Evolutionary conservation across 1,140 invertebrate genomes (phyloP), one percentile per base, ranked within the genome.

Genomic region (Drosophila aff.): DNA sequence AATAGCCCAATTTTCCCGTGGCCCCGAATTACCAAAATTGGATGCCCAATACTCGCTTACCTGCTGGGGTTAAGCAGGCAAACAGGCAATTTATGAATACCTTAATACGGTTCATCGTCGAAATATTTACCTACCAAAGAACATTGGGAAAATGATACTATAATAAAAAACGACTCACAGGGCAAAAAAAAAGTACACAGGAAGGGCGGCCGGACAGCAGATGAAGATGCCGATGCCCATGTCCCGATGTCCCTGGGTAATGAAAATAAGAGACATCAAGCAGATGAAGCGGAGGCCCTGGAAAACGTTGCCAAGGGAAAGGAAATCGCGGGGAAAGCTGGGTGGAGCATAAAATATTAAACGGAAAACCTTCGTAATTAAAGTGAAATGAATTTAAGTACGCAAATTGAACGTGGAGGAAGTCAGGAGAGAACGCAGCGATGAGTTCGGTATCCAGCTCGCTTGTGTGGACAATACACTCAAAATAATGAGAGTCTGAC

Each of bases 341-440:
- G 64, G 44, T 47, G 41, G 26, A 55, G 59, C 75, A 89, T 89
- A 83, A 90, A 89, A 90, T 89, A 90, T 89, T 90, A 90, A 84
- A 89, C 74, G 78, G 85, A 84, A 89, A 90, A 89, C 84, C 84
- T 89, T 79, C 77, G 84, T 89, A 90, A 89, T 89, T 89, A 89
- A 90, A 89, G 85, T 90, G 85, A 90, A 89, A 89, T 90, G 85
- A 89, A 89, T 89, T 89, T 89, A 89, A 90, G 85, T 84, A 90
- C 84, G 79, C 85, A 89, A 89, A 89, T 89, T 89, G 78, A 90
- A 89, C 84, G 84, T 63, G 40, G 81, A 81, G 79, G 67, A 80
- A 83, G 84, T 76, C 72, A 63, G 46, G 73, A 86, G 74, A 65
- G 47, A 36, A 59, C 31, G 43, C 55, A 44, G 74, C 26, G 77